Evolutionary conservation across 2,113 vertebrate genomes (phyloP).

Genomic region (Embiotoca jacksoni): DNA sequence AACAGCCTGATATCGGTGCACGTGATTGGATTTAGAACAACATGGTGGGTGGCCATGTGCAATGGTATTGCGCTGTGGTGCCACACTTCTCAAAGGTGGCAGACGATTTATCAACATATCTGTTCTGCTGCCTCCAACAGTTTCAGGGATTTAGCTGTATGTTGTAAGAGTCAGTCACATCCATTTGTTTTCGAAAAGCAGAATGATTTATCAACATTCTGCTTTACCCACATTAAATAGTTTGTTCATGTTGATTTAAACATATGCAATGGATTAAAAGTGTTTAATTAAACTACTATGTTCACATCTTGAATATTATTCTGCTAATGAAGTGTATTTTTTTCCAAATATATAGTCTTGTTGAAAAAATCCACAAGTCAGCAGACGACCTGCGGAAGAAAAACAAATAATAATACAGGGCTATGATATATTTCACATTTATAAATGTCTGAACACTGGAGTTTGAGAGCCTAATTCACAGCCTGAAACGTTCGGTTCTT

Average conservation of each 20-base stretch:
- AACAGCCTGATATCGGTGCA: not conserved
- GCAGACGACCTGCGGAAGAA: not conserved
- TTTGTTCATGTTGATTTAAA: not conserved
- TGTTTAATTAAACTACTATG: not conserved
- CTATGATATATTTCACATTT: too few species aligned
- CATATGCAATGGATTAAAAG: not conserved
- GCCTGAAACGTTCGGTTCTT: too few species aligned
- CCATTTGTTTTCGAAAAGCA: too few species aligned
- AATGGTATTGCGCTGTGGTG: not conserved
- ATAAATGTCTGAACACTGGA: too few species aligned
- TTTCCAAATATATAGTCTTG: not conserved
- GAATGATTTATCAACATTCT: too few species aligned
- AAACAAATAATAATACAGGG: too few species aligned
- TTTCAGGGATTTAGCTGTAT: not conserved
- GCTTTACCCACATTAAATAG: too few species aligned
- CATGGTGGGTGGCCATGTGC: not conserved
- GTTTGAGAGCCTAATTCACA: too few species aligned
- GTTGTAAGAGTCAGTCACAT: not conserved
- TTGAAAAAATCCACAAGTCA: not conserved
- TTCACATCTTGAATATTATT: not conserved
- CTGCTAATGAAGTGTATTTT: not conserved
- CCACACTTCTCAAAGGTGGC: not conserved
- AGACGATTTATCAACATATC: not conserved
- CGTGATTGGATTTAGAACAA: not conserved
- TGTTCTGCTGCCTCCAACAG: not conserved